These are phyloP conservation scores for Merodon equestris DNA, from an alignment of 2,888 invertebrate genomes.

Conservation along the genomic window DNA sequence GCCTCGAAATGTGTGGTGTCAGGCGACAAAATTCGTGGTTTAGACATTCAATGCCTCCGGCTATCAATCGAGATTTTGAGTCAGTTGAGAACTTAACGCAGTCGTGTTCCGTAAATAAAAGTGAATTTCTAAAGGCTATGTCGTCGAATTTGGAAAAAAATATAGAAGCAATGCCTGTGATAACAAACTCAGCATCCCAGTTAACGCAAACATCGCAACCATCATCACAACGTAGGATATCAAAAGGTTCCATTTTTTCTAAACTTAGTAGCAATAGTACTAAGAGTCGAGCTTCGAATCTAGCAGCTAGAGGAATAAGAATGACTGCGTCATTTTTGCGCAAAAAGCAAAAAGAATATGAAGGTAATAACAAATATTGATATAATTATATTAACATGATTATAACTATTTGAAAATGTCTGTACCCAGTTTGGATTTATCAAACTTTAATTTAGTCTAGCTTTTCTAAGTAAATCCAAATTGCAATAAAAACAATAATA, in stretches of 20 bases:
- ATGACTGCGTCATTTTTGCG: slow-evolving; percentile 77
- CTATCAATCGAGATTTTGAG: slow-evolving; percentile 75
- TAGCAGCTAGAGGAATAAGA: slow-evolving; percentile 73
- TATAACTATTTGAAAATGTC: too few species aligned
- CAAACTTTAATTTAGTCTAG: too few species aligned
- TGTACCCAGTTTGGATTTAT: too few species aligned
- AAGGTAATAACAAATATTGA: slow-evolving; percentile 74
- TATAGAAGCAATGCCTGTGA: slow-evolving; percentile 52
- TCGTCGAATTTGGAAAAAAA: slow-evolving; percentile 72
- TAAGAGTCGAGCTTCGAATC: slow-evolving; percentile 71
- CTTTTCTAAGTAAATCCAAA: too few species aligned
- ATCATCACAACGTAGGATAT: slow-evolving; percentile 72
- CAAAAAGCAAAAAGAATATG: slow-evolving; percentile 76
- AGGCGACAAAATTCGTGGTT: slow-evolving; percentile 76
- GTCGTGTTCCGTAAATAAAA: slow-evolving; percentile 70
- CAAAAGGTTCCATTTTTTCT: slow-evolving; percentile 74
- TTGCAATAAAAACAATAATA: too few species aligned
- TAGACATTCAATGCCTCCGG: slow-evolving; percentile 76
- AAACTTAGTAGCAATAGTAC: slow-evolving; percentile 71
- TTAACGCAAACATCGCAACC: slow-evolving; percentile 43
- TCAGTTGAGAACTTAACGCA: slow-evolving; percentile 74
- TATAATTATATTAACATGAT: neutral
- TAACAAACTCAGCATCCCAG: slow-evolving; percentile 70
- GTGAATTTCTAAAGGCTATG: slow-evolving; percentile 71
- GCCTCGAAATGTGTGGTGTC: slow-evolving; percentile 72